Evolutionary conservation across 2,113 vertebrate genomes (phyloP).

Genomic region (Triplophysa tibetana): DNA sequence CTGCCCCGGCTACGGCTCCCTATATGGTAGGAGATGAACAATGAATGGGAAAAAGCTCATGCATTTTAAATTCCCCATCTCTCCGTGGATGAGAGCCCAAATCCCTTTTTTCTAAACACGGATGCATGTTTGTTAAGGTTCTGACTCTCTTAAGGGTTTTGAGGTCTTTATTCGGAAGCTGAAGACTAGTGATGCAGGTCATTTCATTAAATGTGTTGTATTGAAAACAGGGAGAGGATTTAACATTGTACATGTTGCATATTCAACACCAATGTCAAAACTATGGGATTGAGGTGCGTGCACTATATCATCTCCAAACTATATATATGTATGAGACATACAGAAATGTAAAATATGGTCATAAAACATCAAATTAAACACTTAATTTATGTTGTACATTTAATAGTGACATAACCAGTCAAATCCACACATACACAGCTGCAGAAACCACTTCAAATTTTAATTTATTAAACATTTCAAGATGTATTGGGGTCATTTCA

Average conservation of each 20-base stretch:
- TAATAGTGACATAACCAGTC: no score
- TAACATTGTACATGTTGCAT: not conserved
- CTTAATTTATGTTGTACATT: no score
- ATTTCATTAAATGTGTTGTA: not conserved
- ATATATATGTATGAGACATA: no score
- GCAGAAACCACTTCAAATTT: no score
- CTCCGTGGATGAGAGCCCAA: conserved; percentile 2
- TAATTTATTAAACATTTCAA: no score
- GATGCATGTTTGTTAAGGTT: conserved; percentile 21
- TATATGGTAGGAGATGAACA: conserved; percentile 54
- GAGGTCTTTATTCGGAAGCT: not conserved
- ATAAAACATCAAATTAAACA: no score
- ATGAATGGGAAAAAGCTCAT: conserved; percentile 45
- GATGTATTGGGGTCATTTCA: no score
- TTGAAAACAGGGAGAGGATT: not conserved
- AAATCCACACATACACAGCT: no score
- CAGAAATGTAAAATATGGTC: no score
- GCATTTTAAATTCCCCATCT: conserved; percentile 43
- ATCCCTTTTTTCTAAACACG: conserved; percentile 13
- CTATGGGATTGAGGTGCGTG: not conserved
- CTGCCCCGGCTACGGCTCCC: conserved; percentile 46
- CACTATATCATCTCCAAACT: not conserved
- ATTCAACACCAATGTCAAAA: not conserved
- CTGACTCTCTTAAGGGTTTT: not conserved
- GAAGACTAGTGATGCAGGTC: not conserved